A percentile compares a stretch with the other conserved stretches of the same genome.
phyloP scores from a whole-genome alignment of 2,113 vertebrate genomes.

The Ariopsis seemanni region DNA sequence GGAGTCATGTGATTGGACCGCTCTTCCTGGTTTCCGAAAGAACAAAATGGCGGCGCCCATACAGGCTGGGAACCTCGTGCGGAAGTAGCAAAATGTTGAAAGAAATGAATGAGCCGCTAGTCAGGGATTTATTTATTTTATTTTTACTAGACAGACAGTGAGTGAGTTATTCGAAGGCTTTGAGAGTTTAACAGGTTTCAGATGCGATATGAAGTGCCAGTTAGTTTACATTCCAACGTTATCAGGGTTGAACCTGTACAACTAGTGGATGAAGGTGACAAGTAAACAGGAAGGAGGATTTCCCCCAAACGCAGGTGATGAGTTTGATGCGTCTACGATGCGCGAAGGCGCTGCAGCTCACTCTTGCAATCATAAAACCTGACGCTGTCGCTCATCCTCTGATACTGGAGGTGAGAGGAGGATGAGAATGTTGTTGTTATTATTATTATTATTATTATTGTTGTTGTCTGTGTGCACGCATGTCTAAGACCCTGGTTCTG shows the following conservation, averaged over 20 bases:
- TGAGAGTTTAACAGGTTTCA: neutral
- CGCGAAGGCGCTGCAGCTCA: slow-evolving; percentile 82
- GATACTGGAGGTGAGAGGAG: slow-evolving; percentile 77
- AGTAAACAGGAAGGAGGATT: neutral
- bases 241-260: neutral
- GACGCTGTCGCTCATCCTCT: slow-evolving; percentile 89
- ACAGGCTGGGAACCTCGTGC: neutral
- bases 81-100: neutral
- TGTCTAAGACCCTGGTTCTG: neutral
- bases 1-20: neutral
- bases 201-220: neutral
- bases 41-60: slow-evolving; percentile 46
- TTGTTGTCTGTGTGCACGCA: too few relatives aligned
- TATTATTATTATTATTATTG: too few relatives aligned
- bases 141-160: neutral
- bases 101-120: neutral
- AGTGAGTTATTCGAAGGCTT: neutral
- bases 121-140: neutral
- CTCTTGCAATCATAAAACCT: slow-evolving; percentile 88
- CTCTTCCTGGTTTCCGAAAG: neutral
- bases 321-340: slow-evolving; percentile 36
- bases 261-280: neutral
- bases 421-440: neutral
- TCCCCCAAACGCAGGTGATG: neutral
- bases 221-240: neutral